phyloP scores from a whole-genome alignment of 2,113 vertebrate genomes.

The Thymallus thymallus region DNA sequence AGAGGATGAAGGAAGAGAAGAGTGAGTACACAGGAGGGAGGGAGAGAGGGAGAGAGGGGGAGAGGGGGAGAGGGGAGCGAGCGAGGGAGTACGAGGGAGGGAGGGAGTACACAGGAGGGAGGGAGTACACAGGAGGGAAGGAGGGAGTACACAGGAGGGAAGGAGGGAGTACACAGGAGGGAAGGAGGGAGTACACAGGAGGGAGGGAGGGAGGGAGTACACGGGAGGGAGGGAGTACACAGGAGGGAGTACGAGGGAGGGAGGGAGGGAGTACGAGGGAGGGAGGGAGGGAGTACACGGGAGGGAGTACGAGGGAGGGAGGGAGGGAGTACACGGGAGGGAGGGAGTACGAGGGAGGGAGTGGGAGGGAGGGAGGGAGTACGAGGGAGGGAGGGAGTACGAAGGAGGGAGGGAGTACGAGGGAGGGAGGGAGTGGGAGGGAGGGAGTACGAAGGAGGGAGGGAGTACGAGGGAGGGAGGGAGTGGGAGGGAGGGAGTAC shows the following conservation, averaged over 20 bases:
- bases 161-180: no score
- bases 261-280: no score
- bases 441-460: conserved; percentile 84
- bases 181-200: no score
- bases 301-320: conserved; percentile 71
- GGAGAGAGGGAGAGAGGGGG: background rate
- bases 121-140: no score
- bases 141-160: background rate
- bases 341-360: no score
- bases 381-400: conserved; percentile 64
- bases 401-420: conserved; percentile 84
- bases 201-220: no score
- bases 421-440: background rate
- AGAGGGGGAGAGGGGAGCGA: background rate
- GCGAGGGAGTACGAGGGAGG: no score
- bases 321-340: conserved; percentile 72
- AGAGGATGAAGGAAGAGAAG: conserved; percentile 91
- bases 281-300: no score
- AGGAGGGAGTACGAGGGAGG: no score
- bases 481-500: no score
- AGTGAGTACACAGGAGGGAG: conserved; percentile 69
- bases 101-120: background rate
- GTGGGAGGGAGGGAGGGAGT: no score
- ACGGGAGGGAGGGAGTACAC: no score
- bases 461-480: conserved; percentile 67